A percentile compares a stretch with the other conserved stretches of the same genome.
phyloP scores from a whole-genome alignment of 1,140 invertebrate species.

The Steinernema khuongi region DNA sequence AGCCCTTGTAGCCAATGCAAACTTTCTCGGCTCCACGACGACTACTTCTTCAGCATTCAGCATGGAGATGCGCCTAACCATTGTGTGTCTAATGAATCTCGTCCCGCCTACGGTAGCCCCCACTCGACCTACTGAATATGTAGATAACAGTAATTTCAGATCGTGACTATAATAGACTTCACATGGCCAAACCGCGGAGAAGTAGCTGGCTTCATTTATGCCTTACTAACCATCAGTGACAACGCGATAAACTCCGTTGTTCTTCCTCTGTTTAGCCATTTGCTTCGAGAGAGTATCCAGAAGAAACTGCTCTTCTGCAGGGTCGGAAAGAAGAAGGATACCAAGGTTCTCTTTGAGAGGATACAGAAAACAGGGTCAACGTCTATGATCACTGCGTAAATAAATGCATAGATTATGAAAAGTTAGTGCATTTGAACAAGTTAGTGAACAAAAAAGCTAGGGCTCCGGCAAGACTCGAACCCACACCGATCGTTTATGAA shows the following conservation, averaged over 20 bases:
- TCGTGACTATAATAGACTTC: not conserved
- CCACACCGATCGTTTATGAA: no score
- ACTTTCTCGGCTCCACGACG: not conserved
- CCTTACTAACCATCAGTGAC: not conserved
- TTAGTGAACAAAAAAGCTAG: no score
- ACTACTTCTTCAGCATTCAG: not conserved
- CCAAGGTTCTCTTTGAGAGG: no score
- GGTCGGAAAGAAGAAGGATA: no score
- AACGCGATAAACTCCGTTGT: not conserved
- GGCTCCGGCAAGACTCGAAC: no score
- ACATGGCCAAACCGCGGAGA: not conserved
- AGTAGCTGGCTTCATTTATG: not conserved
- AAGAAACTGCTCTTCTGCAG: not conserved
- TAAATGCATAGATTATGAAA: no score
- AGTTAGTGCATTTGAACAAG: no score
- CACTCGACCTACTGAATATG: not conserved
- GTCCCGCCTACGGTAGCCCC: not conserved
- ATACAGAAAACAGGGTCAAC: no score
- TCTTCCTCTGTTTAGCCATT: not conserved
- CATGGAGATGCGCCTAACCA: not conserved
- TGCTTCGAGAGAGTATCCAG: not conserved
- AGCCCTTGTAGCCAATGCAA: not conserved
- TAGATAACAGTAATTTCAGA: not conserved
- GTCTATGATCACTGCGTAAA: no score
- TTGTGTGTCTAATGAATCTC: not conserved